These are phyloP conservation scores for Pterobdella sp. DNA, from an alignment of 2,888 invertebrate genomes.

Conservation along the genomic window DNA sequence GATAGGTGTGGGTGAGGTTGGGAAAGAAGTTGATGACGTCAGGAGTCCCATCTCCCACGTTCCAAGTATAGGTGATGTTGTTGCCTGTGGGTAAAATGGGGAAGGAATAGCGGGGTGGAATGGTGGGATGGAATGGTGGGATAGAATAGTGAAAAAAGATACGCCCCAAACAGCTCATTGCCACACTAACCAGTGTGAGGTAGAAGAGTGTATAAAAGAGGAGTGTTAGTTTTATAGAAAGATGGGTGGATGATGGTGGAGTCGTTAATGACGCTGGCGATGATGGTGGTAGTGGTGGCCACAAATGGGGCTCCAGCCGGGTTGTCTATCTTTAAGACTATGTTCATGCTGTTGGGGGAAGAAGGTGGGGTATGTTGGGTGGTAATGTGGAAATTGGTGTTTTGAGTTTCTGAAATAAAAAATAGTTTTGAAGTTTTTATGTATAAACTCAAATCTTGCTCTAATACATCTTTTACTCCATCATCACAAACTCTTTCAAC, in stretches of 20 bases:
- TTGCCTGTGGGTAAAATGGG: constrained; percentile 39
- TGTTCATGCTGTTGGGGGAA: constrained; percentile 18
- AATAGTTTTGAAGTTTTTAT: neutral
- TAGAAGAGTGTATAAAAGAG: constrained; percentile 34
- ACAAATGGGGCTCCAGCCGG: constrained; percentile 5
- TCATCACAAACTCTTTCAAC: neutral
- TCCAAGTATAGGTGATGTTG: constrained; percentile 44
- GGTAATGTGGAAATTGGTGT: too few relatives aligned
- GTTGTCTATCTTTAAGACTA: constrained; percentile 14
- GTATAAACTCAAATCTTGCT: neutral
- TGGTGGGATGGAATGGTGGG: neutral
- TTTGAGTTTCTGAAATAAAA: neutral
- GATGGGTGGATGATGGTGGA: constrained; percentile 37
- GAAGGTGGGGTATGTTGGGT: neutral
- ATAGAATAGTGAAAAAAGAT: neutral
- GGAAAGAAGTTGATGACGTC: constrained; percentile 28
- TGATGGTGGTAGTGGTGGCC: neutral
- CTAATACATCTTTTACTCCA: neutral
- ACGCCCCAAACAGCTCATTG: neutral
- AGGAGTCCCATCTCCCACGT: constrained; percentile 42
- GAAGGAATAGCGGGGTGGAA: neutral
- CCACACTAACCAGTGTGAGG: constrained; percentile 43
- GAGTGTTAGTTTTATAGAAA: constrained; percentile 36
- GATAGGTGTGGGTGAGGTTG: constrained; percentile 37
- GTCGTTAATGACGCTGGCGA: constrained; percentile 42